These are phyloP conservation scores for Spilarctia lutea DNA, from an alignment of 2,888 invertebrate genomes.

Conservation along the genomic window DNA sequence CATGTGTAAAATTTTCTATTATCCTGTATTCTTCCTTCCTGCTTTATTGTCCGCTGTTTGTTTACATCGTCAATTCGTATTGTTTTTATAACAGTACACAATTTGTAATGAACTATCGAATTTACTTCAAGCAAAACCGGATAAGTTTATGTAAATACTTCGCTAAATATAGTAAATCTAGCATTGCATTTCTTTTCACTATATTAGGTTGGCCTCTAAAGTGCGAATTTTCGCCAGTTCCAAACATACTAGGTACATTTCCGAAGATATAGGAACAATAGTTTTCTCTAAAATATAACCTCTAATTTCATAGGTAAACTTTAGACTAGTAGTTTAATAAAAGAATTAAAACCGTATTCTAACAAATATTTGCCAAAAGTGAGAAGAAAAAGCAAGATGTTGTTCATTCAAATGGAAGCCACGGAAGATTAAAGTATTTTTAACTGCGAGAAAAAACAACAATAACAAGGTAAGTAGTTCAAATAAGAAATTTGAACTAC, in stretches of 20 bases:
- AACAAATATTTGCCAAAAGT: not conserved
- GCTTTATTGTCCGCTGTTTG: not conserved
- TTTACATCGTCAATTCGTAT: conserved; percentile 5
- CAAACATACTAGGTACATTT: not conserved
- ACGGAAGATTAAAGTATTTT: not conserved
- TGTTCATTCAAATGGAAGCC: not conserved
- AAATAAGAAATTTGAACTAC: conserved; percentile 2
- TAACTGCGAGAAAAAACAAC: not conserved
- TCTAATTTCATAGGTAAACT: not conserved
- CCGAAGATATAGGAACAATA: not conserved
- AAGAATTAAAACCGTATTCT: not conserved
- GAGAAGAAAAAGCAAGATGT: not conserved
- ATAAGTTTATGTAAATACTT: not conserved
- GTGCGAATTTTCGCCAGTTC: not conserved
- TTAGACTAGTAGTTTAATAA: not conserved
- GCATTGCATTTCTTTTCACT: not conserved
- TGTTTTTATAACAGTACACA: not conserved
- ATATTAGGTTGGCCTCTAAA: not conserved
- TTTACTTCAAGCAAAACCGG: not conserved
- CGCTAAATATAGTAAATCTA: not conserved
- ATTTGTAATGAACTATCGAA: not conserved
- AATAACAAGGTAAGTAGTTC: not conserved
- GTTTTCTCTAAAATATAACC: not conserved
- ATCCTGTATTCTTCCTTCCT: conserved; percentile 15
- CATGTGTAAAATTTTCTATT: conserved; percentile 5